Conservation (phyloP, 2,888 invertebrate genomes). For the Tribolium freemani region DNA sequence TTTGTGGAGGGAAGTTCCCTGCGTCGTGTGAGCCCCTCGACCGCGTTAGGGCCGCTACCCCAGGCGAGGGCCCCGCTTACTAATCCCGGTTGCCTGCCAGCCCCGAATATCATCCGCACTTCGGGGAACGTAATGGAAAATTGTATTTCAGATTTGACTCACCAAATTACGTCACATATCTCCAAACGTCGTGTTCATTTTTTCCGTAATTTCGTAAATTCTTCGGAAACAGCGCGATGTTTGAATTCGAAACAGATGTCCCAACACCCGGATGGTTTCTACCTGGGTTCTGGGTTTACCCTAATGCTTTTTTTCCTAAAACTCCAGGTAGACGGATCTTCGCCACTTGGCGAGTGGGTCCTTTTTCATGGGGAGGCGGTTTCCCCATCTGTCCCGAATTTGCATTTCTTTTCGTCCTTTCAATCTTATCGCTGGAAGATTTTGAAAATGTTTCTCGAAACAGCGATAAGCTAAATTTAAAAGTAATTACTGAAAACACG, state of each 20-base stretch:
- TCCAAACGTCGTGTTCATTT: too few species aligned
- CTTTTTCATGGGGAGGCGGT: constrained; percentile 3
- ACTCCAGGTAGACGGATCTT: constrained; percentile 34
- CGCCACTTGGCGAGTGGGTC: constrained; percentile 34
- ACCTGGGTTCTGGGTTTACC: constrained; percentile 32
- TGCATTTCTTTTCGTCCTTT: neutral
- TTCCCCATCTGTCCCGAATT: neutral
- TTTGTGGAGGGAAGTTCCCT: constrained; percentile 41
- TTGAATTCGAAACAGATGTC: constrained; percentile 33
- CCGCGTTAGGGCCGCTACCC: constrained; percentile 49
- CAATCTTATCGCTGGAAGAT: neutral
- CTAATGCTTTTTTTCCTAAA: constrained; percentile 32
- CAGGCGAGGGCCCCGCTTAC: constrained; percentile 48
- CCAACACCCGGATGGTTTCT: constrained; percentile 6
- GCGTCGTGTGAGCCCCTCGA: constrained; percentile 40
- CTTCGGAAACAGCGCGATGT: constrained; percentile 11
- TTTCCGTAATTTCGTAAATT: neutral
- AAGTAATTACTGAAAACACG: constrained; percentile 1
- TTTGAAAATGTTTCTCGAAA: neutral
- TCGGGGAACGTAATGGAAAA: constrained; percentile 44
- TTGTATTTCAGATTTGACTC: constrained; percentile 45
- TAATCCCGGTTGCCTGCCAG: constrained; percentile 47
- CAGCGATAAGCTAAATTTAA: constrained; percentile 3
- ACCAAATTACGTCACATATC: constrained; percentile 37
- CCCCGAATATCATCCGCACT: constrained; percentile 29